A percentile compares a stretch with the other conserved stretches of the same genome.
Evolutionary conservation across 92 coral and sea anemone genomes (phyloP).

Genomic region (Porites divaricata): DNA sequence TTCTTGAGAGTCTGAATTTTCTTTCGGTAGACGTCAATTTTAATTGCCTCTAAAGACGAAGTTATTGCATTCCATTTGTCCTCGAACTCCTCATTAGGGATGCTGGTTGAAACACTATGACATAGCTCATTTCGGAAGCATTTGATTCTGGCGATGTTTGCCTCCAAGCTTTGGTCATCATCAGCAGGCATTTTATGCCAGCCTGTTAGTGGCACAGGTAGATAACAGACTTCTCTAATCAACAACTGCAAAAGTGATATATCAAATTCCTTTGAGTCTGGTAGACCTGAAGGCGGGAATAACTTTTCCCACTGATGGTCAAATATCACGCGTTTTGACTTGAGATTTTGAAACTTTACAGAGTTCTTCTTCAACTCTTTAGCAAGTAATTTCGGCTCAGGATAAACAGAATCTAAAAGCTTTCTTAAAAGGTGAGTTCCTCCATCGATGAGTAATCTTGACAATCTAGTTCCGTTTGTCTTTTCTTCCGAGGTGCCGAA

Average conservation of each 20-base stretch:
- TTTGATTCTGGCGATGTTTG: background rate
- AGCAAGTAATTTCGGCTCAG: background rate
- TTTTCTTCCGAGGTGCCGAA: slow-evolving; percentile 2
- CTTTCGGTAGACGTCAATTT: background rate
- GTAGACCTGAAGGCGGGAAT: too few species aligned
- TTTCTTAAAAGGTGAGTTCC: slow-evolving; percentile 4
- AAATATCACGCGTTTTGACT: background rate
- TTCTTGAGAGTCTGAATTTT: slow-evolving; percentile 10
- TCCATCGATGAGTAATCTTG: slow-evolving; percentile 13
- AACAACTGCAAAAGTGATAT: too few species aligned
- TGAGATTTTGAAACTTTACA: background rate
- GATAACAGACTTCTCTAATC: background rate
- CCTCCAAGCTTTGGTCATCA: background rate
- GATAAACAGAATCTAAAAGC: slow-evolving; percentile 6
- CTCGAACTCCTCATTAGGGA: background rate
- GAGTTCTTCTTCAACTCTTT: background rate
- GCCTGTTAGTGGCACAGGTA: background rate
- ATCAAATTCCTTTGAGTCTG: too few species aligned
- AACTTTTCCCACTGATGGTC: background rate
- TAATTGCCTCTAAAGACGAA: background rate
- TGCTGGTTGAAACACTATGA: background rate
- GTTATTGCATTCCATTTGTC: background rate
- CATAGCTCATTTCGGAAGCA: background rate
- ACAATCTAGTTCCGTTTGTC: slow-evolving; percentile 22
- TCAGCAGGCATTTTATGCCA: slow-evolving; percentile 3